phyloP scores from a whole-genome alignment of 2,797 vertebrate genomes.

The Sebastes cheni region DNA sequence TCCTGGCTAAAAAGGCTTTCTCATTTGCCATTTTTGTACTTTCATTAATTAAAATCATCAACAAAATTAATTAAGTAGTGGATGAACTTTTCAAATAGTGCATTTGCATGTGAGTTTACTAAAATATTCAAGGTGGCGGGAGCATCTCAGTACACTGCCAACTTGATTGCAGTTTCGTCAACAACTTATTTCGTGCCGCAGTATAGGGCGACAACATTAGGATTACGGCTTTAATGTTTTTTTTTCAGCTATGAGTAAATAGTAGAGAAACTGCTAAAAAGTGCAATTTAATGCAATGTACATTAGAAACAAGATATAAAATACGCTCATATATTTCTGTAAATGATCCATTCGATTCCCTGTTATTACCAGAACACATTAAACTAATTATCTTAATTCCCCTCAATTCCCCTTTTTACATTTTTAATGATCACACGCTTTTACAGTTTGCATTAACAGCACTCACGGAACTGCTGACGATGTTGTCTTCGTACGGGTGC shows the following conservation, averaged over 20 bases:
- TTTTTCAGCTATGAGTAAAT: not conserved
- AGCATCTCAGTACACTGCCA: not conserved
- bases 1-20: not conserved
- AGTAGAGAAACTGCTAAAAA: not conserved
- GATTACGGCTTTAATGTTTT: not conserved
- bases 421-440: not conserved
- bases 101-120: not conserved
- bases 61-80: not conserved
- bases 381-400: not conserved
- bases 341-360: not conserved
- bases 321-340: not conserved
- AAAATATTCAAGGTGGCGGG: not conserved
- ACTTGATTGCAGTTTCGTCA: not conserved
- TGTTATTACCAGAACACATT: not conserved
- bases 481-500: conserved; percentile 91
- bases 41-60: not conserved
- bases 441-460: not conserved
- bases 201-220: not conserved
- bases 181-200: not conserved
- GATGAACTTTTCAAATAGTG: not conserved
- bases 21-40: not conserved
- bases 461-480: conserved; percentile 94
- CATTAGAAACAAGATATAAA: not conserved
- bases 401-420: not conserved
- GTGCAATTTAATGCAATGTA: not conserved